Base-by-base conservation (phyloP, 2,113 vertebrate genomes). In the Chrysochloris asiatica region DNA sequence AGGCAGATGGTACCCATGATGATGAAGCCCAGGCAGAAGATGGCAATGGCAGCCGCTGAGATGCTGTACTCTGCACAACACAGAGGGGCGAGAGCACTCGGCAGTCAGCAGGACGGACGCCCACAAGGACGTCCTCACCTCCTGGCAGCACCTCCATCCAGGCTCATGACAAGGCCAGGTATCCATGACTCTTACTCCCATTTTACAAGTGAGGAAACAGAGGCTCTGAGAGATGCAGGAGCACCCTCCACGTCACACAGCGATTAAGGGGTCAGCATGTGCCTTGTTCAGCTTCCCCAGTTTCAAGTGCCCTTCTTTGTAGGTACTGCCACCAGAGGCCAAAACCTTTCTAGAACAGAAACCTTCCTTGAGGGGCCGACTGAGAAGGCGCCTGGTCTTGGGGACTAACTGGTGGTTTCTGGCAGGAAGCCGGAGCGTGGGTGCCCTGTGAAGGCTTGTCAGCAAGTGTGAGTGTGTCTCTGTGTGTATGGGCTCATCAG, bases 11-110 rank as follows among this genome's bases (percentile, higher is more conserved):
- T 98, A 1, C 99, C 99, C 8, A 99, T 95, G 94, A 99, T 98
- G 22, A 98, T 97, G 82, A 99, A 99, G 95, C 95, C 98, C 1
- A 99, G 94, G 47, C 99, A 98, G 97, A 99, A 99, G 97, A 99
- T 98, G 97, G 99, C 97, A 48, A 99, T 99, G 97, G 99, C 99
- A 1, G 99, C 99, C 6, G 99, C 99, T 0, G 99, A 99, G 97
- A 99, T 99, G 98, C 99, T 99, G 97, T 99, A 99, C 93, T 99
- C 99, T 99, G 95, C 48, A 54, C 91, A 87, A 85, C 30, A 71
- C 50, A 24, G 43, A 38, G 67, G 36, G 67, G 19, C 17, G 10
- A 33, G 61, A 14, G 61, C 11, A 14, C 61, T 63, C 61, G 13
- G 24, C 16, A 30, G 30, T 61, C 24, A 24, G 54, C n/a, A n/a